These are phyloP conservation scores for Spilosoma lubricipeda DNA, from an alignment of 2,888 invertebrate species.

Conservation along the genomic window DNA sequence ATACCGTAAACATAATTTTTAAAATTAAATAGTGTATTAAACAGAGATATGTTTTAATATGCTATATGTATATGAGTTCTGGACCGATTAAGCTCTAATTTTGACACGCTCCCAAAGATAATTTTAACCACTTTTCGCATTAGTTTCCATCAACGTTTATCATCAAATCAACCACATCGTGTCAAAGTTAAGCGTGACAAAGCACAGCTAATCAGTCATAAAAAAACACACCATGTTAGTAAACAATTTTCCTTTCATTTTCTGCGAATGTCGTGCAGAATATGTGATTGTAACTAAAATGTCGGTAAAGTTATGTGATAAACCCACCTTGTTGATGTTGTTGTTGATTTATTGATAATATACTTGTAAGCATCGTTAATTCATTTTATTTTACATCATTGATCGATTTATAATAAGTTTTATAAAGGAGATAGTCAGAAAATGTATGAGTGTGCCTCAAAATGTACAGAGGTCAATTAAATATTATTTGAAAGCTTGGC, in stretches of 20 bases:
- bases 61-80: too few relatives aligned
- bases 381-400: background rate
- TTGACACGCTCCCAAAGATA: background rate
- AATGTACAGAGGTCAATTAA: too few relatives aligned
- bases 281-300: background rate
- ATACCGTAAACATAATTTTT: background rate
- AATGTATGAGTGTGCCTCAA: too few relatives aligned
- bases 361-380: constrained; percentile 2
- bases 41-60: background rate
- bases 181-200: background rate
- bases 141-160: background rate
- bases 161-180: background rate
- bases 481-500: too few relatives aligned
- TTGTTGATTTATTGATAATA: background rate
- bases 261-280: background rate
- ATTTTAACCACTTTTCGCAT: background rate
- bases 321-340: constrained; percentile 10
- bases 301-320: constrained; percentile 30
- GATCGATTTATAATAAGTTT: background rate
- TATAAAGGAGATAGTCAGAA: background rate
- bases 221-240: too few relatives aligned
- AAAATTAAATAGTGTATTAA: background rate
- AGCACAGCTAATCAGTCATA: background rate
- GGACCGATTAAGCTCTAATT: background rate
- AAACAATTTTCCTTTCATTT: too few relatives aligned